Evolutionary conservation across 2,888 invertebrate genomes (phyloP).

Genomic region (Caenorhabditis zanzibari): DNA sequence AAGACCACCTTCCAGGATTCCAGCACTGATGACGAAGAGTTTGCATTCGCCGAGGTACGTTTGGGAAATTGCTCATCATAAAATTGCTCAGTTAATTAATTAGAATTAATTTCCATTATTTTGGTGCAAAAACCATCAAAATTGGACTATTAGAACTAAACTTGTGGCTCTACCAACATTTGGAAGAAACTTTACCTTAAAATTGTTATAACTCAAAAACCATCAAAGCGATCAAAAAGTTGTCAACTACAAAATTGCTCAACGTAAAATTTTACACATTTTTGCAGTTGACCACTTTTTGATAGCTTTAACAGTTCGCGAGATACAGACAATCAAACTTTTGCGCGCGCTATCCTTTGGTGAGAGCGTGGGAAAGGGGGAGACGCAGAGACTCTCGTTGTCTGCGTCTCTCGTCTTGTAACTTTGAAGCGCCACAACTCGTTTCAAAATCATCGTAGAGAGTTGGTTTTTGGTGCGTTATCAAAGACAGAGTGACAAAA

Average conservation of each 20-base stretch:
- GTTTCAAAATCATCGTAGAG: neutral
- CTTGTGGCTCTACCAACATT: too few species aligned
- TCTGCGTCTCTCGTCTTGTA: too few species aligned
- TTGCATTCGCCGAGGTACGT: constrained; percentile 55
- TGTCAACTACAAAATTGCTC: neutral
- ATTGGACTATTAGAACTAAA: too few species aligned
- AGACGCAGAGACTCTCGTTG: too few species aligned
- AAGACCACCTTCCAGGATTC: constrained; percentile 60
- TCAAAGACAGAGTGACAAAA: neutral
- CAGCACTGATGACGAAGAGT: constrained; percentile 69
- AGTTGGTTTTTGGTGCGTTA: neutral
- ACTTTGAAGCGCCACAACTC: neutral
- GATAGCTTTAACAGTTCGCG: neutral
- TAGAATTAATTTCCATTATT: too few species aligned
- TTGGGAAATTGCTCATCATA: too few species aligned
- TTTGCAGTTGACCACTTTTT: neutral
- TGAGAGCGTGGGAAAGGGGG: too few species aligned
- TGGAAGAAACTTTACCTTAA: too few species aligned
- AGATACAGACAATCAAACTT: too few species aligned
- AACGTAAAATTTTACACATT: neutral
- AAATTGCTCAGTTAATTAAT: too few species aligned
- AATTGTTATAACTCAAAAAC: neutral
- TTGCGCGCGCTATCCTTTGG: too few species aligned
- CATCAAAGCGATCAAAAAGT: neutral
- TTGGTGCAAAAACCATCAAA: too few species aligned